Evolutionary conservation across 1,140 invertebrate species (phyloP).

Genomic region (Drosophila pandora): DNA sequence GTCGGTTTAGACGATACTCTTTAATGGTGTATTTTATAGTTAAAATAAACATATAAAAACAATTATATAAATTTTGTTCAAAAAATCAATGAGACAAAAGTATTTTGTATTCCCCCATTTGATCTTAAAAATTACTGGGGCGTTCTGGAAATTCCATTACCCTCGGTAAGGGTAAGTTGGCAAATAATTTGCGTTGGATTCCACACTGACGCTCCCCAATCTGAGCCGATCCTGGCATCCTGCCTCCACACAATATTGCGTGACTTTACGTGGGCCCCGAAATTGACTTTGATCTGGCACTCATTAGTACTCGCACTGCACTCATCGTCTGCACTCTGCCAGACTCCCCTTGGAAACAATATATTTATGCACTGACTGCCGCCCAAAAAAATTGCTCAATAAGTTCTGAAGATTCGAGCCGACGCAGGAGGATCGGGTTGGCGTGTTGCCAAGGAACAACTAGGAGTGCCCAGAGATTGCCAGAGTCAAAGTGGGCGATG

Average conservation of each 20-base stretch:
- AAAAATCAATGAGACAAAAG: not conserved
- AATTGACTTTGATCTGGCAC: constrained; percentile 71
- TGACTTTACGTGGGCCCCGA: constrained; percentile 61
- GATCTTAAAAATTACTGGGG: not conserved
- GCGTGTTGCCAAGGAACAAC: constrained; percentile 48
- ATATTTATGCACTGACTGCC: constrained; percentile 23
- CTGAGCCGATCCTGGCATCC: constrained; percentile 36
- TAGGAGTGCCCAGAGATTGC: constrained; percentile 61
- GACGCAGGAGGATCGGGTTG: constrained; percentile 39
- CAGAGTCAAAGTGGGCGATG: constrained; percentile 45
- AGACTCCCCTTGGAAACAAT: constrained; percentile 11
- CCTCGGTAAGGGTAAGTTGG: not conserved
- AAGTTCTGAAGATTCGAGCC: constrained; percentile 27
- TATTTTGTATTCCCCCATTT: not conserved
- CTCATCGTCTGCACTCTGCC: constrained; percentile 33
- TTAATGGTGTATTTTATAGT: not conserved
- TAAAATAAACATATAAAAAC: not conserved
- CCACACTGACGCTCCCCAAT: constrained; percentile 11
- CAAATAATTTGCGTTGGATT: constrained; percentile 17
- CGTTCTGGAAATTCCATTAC: not conserved
- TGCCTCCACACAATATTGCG: constrained; percentile 57
- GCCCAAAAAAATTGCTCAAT: constrained; percentile 71
- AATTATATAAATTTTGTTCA: not conserved
- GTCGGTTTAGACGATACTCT: constrained; percentile 15
- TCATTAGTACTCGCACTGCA: constrained; percentile 74